A percentile compares a stretch with the other conserved stretches of the same genome.
These are phyloP conservation scores for Oithona nana DNA, from an alignment of 2,888 invertebrate species.

Conservation along the genomic window DNA sequence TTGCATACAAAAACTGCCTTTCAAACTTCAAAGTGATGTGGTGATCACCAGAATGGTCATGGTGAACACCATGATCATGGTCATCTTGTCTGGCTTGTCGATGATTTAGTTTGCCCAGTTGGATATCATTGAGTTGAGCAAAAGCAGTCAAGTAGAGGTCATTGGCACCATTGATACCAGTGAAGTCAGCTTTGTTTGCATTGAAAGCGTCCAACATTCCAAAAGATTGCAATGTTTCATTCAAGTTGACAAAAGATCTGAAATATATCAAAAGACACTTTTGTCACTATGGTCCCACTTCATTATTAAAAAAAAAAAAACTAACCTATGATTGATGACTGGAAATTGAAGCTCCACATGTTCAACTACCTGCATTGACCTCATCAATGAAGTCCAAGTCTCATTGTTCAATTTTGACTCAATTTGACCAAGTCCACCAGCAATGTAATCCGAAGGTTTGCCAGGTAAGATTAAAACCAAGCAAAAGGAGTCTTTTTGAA, in stretches of 20 bases:
- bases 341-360: slow-evolving; percentile 36
- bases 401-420: slow-evolving; percentile 22
- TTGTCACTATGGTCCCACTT: no score
- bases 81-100: neutral
- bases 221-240: slow-evolving; percentile 54
- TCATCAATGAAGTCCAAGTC: slow-evolving; percentile 21
- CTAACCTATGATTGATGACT: slow-evolving; percentile 42
- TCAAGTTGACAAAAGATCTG: slow-evolving; percentile 56
- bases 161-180: slow-evolving; percentile 60
- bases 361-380: slow-evolving; percentile 18
- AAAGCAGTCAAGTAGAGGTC: slow-evolving; percentile 66
- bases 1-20: slow-evolving; percentile 68
- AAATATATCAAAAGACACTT: no score
- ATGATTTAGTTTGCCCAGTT: slow-evolving; percentile 24
- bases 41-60: neutral
- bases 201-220: slow-evolving; percentile 60
- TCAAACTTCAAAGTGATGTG: slow-evolving; percentile 45
- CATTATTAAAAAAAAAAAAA: neutral
- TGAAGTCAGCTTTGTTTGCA: slow-evolving; percentile 53
- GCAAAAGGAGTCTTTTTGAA: slow-evolving; percentile 45
- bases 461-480: slow-evolving; percentile 66
- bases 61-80: neutral
- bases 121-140: slow-evolving; percentile 59
- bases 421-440: slow-evolving; percentile 37
- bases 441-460: slow-evolving; percentile 51